These are phyloP conservation scores for Alloplasta piceator DNA, from an alignment of 2,888 invertebrate genomes.

Conservation along the genomic window DNA sequence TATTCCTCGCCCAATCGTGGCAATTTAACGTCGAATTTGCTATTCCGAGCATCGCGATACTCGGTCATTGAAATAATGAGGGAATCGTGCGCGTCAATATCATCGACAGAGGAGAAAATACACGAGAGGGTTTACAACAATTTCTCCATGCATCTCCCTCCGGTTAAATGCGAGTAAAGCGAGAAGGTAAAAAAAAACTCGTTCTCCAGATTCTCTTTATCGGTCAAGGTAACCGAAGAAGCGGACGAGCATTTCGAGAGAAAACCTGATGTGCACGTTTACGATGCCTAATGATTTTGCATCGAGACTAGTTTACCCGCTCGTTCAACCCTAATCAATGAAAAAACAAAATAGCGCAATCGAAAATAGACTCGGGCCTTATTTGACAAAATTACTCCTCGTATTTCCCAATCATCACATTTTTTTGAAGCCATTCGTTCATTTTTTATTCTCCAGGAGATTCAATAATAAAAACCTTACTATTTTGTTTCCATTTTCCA, in stretches of 20 bases:
- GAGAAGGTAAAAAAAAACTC: constrained; percentile 55
- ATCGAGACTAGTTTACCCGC: background rate
- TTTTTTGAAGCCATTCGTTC: constrained; percentile 14
- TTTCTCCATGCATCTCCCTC: constrained; percentile 37
- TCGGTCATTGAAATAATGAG: constrained; percentile 19
- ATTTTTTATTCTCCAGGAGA: background rate
- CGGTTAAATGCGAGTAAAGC: constrained; percentile 58
- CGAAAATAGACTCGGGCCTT: constrained; percentile 63
- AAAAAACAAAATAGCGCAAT: constrained; percentile 70
- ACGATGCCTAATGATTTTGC: constrained; percentile 4
- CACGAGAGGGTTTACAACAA: constrained; percentile 14
- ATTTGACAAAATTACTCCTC: constrained; percentile 69
- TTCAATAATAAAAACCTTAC: background rate
- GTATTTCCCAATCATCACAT: constrained; percentile 60
- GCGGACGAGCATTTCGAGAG: constrained; percentile 6
- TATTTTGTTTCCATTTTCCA: too few species aligned
- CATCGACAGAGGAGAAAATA: background rate
- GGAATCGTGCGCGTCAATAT: constrained; percentile 23
- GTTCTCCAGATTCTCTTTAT: constrained; percentile 73
- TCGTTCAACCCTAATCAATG: constrained; percentile 69
- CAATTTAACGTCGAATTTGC: constrained; percentile 31
- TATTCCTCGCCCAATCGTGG: background rate
- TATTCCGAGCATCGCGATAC: constrained; percentile 35
- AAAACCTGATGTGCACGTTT: constrained; percentile 3
- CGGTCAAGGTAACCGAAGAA: constrained; percentile 73